Evolutionary conservation across 2,888 invertebrate species (phyloP).

Genomic region (Thyatira batis): DNA sequence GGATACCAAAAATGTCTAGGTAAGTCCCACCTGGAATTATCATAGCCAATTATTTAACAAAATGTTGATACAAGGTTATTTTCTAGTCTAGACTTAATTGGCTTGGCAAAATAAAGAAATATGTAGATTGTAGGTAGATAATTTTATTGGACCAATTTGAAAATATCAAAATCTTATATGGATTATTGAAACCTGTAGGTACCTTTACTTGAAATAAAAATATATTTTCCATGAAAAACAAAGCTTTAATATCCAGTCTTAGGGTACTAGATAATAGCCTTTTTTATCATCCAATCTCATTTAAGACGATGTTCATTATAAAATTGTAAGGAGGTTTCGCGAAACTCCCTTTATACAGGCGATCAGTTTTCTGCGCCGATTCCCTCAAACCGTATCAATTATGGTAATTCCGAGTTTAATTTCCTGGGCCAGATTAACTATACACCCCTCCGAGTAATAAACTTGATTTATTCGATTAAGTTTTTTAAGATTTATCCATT

Average conservation of each 20-base stretch:
- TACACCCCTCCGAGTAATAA: slow-evolving; percentile 66
- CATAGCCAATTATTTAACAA: not conserved
- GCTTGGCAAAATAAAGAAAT: not conserved
- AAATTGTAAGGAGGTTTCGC: slow-evolving; percentile 46
- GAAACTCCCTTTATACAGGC: slow-evolving; percentile 50
- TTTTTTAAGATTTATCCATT: slow-evolving; percentile 54
- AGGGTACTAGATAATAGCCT: slow-evolving; percentile 25
- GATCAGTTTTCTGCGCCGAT: slow-evolving; percentile 76
- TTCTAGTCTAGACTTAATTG: not conserved
- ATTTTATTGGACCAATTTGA: not conserved
- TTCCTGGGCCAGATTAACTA: slow-evolving; percentile 77
- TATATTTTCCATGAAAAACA: not conserved
- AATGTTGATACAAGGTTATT: not conserved
- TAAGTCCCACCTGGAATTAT: not conserved
- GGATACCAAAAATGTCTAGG: not conserved
- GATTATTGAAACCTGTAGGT: too few relatives aligned
- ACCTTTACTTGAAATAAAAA: not conserved
- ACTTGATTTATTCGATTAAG: slow-evolving; percentile 70
- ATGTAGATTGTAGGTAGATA: too few relatives aligned
- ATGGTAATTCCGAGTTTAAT: slow-evolving; percentile 80
- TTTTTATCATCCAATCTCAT: slow-evolving; percentile 54
- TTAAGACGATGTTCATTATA: slow-evolving; percentile 52
- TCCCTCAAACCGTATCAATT: slow-evolving; percentile 78
- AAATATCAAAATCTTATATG: not conserved
- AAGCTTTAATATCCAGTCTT: slow-evolving; percentile 5